These are phyloP conservation scores for Oryctolagus cuniculus DNA, from an alignment of 2,113 vertebrate genomes.

Conservation along the genomic window mOryCun1.1 NC_091448.1:45129501-45130000, in stretches of 20 bases:
- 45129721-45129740: slow-evolving; percentile 58
- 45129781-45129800: slow-evolving; percentile 48
- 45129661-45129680: slow-evolving; percentile 90
- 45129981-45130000: slow-evolving; percentile 21
- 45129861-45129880: slow-evolving; percentile 16
- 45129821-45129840: slow-evolving; percentile 20
- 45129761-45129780: slow-evolving; percentile 51
- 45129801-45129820: slow-evolving; percentile 56
- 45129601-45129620: slow-evolving; percentile 83
- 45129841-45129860: slow-evolving; percentile 1
- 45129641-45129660: slow-evolving; percentile 89
- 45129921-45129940: slow-evolving; percentile 19
- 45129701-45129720: slow-evolving; percentile 70
- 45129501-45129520: slow-evolving; percentile 80
- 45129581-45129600: slow-evolving; percentile 89
- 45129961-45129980: slow-evolving; percentile 34
- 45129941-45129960: slow-evolving; percentile 28
- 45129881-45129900: slow-evolving; percentile 51
- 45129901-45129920: slow-evolving; percentile 46
- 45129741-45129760: slow-evolving; percentile 57
- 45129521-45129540: slow-evolving; percentile 52
- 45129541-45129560: slow-evolving; percentile 79
- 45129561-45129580: slow-evolving; percentile 88
- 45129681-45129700: slow-evolving; percentile 83
- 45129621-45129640: slow-evolving; percentile 85